A percentile compares a stretch with the other conserved stretches of the same genome.
phyloP scores from a whole-genome alignment of 2,113 vertebrate genomes.

The Tetraodon nigroviridis region DNA sequence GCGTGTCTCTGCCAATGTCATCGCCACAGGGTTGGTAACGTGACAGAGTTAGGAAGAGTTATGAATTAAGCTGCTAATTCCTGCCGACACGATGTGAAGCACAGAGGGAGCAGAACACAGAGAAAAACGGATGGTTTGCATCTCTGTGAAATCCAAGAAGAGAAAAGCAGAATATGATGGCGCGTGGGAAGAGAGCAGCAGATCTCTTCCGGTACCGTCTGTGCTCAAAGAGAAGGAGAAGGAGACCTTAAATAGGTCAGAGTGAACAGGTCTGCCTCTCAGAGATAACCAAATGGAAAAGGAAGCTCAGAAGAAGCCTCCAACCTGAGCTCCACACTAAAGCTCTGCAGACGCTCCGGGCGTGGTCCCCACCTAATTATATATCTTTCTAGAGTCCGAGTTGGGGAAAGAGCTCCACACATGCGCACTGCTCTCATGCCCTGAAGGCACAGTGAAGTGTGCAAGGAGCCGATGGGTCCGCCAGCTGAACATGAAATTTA shows the following conservation, averaged over 20 bases:
- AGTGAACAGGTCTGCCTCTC: conserved; percentile 44
- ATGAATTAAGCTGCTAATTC: too few relatives aligned
- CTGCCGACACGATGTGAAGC: not conserved
- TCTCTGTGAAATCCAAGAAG: conserved; percentile 20
- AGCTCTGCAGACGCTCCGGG: not conserved
- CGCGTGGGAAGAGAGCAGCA: conserved; percentile 34
- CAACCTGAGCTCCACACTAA: conserved; percentile 20
- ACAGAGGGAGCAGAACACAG: not conserved
- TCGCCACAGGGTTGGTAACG: not conserved
- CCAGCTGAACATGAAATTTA: too few relatives aligned
- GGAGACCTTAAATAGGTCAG: conserved; percentile 61
- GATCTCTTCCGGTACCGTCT: conserved; percentile 17
- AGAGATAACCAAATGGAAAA: conserved; percentile 43
- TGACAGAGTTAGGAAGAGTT: conserved; percentile 8
- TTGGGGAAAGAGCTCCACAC: too few relatives aligned
- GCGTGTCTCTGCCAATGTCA: too few relatives aligned
- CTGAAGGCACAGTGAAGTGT: too few relatives aligned
- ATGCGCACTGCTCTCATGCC: too few relatives aligned
- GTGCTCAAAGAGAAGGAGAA: conserved; percentile 24
- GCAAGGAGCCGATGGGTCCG: too few relatives aligned
- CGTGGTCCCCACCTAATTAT: too few relatives aligned
- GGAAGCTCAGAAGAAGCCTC: conserved; percentile 25
- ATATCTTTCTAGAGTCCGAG: too few relatives aligned
- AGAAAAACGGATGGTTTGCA: conserved; percentile 10
- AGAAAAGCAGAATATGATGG: conserved; percentile 31